These are phyloP conservation scores for Pollenia griseotomentosa DNA, from an alignment of 2,888 invertebrate species.

Conservation along the genomic window DNA sequence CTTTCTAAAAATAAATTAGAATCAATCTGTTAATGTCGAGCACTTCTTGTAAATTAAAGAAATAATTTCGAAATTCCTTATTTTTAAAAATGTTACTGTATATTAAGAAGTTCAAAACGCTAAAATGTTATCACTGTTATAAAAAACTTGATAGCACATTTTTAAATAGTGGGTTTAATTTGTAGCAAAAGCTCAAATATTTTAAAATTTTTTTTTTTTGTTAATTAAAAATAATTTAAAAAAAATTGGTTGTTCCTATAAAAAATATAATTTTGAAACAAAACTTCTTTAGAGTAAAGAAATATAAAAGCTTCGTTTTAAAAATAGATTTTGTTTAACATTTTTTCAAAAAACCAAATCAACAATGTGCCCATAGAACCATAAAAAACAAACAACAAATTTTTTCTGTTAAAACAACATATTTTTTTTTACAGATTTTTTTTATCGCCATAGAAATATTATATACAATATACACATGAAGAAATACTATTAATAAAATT, in stretches of 20 bases:
- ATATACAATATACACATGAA: conserved; percentile 70
- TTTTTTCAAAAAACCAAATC: conserved; percentile 49
- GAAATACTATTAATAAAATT: conserved; percentile 55
- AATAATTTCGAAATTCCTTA: too few relatives aligned
- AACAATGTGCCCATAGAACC: conserved; percentile 73
- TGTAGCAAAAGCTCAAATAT: not conserved
- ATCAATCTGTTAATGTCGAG: not conserved
- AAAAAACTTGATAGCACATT: conserved; percentile 25
- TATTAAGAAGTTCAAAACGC: too few relatives aligned
- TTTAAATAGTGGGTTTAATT: not conserved
- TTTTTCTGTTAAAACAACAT: conserved; percentile 68
- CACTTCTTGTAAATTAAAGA: too few relatives aligned
- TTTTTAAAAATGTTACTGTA: too few relatives aligned
- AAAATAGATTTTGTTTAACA: conserved; percentile 61
- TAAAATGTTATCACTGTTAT: not conserved
- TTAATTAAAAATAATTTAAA: conserved; percentile 8
- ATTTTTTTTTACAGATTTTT: conserved; percentile 53
- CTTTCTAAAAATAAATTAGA: too few relatives aligned
- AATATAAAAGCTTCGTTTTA: not conserved
- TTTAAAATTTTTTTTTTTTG: conserved; percentile 19
- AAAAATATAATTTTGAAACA: conserved; percentile 47
- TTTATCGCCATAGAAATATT: conserved; percentile 67
- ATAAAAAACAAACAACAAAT: conserved; percentile 64
- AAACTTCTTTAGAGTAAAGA: conserved; percentile 21
- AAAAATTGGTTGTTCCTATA: conserved; percentile 69